Evolutionary conservation across 2,797 vertebrate species (phyloP).

Genomic region (Chiloscyllium punctatum): DNA sequence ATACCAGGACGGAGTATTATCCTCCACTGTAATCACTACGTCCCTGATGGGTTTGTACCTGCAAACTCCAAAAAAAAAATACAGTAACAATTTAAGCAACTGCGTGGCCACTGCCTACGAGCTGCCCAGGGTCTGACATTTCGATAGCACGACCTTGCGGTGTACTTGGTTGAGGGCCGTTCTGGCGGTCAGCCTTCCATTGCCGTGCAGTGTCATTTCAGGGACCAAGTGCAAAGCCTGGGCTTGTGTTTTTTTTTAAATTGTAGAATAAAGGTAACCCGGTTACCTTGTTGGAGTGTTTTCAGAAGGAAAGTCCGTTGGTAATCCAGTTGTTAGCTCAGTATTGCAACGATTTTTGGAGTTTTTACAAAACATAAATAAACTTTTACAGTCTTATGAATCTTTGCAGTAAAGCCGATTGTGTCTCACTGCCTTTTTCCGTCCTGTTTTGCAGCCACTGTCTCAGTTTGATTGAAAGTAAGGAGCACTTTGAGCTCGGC

Average conservation of each 20-base stretch:
- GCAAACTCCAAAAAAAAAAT: neutral
- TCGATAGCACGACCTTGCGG: neutral
- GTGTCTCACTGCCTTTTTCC: neutral
- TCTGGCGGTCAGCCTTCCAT: neutral
- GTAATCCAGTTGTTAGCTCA: conserved; percentile 16
- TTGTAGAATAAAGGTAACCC: neutral
- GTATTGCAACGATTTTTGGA: conserved; percentile 6
- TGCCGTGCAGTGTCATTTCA: neutral
- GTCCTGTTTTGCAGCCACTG: neutral
- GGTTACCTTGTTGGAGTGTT: neutral
- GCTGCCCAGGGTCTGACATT: too few relatives aligned
- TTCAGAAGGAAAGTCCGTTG: neutral
- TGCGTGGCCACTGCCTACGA: conserved; percentile 54
- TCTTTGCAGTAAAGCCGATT: neutral
- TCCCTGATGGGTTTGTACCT: neutral
- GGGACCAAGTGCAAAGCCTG: neutral
- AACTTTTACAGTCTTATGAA: neutral
- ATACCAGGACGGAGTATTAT: conserved; percentile 27
- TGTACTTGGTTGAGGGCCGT: neutral
- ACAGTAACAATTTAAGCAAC: neutral
- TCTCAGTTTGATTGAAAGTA: neutral
- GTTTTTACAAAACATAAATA: neutral
- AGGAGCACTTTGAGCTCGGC: neutral
- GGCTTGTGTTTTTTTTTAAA: neutral
- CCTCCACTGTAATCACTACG: neutral